These are phyloP conservation scores for Lepus townsendii DNA, from an alignment of 2,797 vertebrate genomes.

Conservation along the genomic window DNA sequence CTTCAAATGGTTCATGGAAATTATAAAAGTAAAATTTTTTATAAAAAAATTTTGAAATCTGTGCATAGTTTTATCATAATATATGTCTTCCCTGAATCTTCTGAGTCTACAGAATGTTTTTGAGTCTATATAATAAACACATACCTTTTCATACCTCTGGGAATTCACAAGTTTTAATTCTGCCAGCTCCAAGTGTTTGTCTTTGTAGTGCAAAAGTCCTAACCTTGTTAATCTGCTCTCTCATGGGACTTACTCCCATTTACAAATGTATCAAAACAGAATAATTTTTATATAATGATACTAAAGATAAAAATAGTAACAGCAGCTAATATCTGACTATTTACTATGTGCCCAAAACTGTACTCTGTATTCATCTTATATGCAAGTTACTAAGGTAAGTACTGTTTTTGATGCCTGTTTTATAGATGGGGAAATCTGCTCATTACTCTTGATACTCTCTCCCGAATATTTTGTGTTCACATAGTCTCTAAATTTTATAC, in stretches of 20 bases:
- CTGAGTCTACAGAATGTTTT: neutral
- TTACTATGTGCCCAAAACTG: neutral
- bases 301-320: neutral
- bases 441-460: neutral
- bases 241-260: neutral
- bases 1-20: too few relatives aligned
- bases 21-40: too few relatives aligned
- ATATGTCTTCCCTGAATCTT: too few relatives aligned
- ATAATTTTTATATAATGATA: neutral
- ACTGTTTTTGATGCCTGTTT: slow-evolving; percentile 47
- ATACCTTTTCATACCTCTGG: slow-evolving; percentile 18
- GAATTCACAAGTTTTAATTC: slow-evolving; percentile 42
- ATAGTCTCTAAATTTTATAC: slow-evolving; percentile 24
- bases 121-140: slow-evolving; percentile 45
- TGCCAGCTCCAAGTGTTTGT: neutral
- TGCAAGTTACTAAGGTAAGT: neutral
- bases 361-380: slow-evolving; percentile 18
- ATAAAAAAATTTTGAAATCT: too few relatives aligned
- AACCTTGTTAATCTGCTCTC: neutral
- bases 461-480: neutral
- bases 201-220: neutral
- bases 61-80: too few relatives aligned
- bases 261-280: slow-evolving; percentile 29
- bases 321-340: neutral
- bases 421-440: slow-evolving; percentile 24